Evolutionary conservation across 2,888 invertebrate genomes (phyloP).

Genomic region (Calameuta filiformis): DNA sequence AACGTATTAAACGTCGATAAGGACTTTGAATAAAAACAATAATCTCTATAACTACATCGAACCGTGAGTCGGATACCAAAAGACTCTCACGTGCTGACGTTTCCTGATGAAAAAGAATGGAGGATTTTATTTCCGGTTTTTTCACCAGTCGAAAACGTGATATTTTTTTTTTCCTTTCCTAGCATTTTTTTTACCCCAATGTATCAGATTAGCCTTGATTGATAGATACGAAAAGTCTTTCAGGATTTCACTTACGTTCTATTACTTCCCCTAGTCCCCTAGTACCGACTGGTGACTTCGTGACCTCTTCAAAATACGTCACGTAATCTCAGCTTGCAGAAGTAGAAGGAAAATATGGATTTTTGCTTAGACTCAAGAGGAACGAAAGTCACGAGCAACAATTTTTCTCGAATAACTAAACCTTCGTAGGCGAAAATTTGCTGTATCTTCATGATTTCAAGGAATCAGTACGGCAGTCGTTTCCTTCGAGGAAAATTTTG

Average conservation of each 20-base stretch:
- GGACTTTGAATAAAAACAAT: background rate
- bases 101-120: background rate
- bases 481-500: background rate
- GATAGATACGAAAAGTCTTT: too few species aligned
- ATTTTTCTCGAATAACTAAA: too few species aligned
- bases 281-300: background rate
- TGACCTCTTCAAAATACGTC: background rate
- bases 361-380: background rate
- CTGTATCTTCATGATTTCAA: background rate
- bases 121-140: background rate
- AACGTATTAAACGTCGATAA: constrained; percentile 7
- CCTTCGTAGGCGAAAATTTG: background rate
- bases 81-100: background rate
- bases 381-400: background rate
- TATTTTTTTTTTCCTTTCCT: background rate
- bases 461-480: background rate
- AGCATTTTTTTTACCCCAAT: background rate
- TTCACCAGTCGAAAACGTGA: background rate
- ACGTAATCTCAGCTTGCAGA: background rate
- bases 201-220: background rate
- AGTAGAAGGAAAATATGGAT: background rate
- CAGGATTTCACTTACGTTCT: too few species aligned
- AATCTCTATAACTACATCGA: background rate
- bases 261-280: background rate
- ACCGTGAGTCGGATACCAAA: background rate